phyloP scores from a whole-genome alignment of 2,113 vertebrate genomes.

The Canis aureus region DNA sequence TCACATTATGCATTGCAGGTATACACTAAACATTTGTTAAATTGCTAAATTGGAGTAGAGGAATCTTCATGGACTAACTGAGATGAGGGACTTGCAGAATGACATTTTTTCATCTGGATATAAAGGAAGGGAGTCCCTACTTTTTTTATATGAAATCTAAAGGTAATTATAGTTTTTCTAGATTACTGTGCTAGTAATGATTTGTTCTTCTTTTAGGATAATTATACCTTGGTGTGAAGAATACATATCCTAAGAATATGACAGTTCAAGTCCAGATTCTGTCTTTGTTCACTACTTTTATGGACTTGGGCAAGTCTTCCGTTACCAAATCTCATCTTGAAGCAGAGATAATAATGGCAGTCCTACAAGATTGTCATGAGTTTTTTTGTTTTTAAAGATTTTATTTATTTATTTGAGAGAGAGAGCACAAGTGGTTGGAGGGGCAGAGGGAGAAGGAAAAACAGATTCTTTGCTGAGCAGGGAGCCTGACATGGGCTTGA shows the following conservation, averaged over 20 bases:
- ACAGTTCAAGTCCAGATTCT: neutral
- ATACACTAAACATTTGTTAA: conserved; percentile 7
- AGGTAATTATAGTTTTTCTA: conserved; percentile 36
- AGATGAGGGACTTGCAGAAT: conserved; percentile 5
- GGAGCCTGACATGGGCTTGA: too few species aligned
- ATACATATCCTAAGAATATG: neutral
- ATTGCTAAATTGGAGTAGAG: neutral
- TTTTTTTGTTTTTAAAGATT: neutral
- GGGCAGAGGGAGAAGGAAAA: too few species aligned
- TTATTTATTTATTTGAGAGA: too few species aligned
- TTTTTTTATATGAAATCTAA: neutral
- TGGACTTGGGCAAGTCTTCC: conserved; percentile 8
- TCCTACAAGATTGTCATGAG: neutral
- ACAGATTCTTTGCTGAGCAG: too few species aligned
- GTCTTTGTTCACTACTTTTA: conserved; percentile 21
- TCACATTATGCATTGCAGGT: neutral
- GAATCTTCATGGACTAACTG: neutral
- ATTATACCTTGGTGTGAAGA: neutral
- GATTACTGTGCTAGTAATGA: neutral
- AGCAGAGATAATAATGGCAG: neutral
- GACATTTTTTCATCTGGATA: neutral
- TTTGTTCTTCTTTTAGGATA: neutral
- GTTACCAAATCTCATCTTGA: neutral
- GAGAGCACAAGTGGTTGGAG: too few species aligned
- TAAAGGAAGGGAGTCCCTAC: neutral